Base-by-base conservation (phyloP, 2,113 vertebrate species). In the Pelecanoides urinatrix region DNA sequence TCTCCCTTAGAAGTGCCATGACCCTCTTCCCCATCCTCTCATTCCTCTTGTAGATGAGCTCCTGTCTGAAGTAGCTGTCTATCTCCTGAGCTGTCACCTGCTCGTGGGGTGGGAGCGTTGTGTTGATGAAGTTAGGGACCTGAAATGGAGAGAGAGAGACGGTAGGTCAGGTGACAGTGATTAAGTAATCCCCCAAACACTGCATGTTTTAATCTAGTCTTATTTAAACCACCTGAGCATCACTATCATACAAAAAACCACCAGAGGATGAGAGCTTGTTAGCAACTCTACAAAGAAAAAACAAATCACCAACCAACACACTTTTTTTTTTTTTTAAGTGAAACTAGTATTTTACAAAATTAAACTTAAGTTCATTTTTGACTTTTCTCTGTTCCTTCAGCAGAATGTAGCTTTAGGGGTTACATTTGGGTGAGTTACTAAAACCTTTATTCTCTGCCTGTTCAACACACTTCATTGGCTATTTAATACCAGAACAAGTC, bases 11-110 rank as follows among this genome's bases (percentile, higher is more conserved):
- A 66, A 99, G 98, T 0, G 98, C 93, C 78, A 99, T 99, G 94
- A 99, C 99, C 15, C 99, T 98, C 83, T 95, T 98, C 5, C 99
- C 99, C 99, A 99, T 99, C 77, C 99, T 98, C 97, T 99, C 99
- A 2, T 99, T 99, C 86, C 99, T 98, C 97, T 99, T 99, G 98
- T 99, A 99, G 98, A 99, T 99, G 95, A 99, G 99, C 94, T 99
- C 99, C 97, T 99, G 99, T 56, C 99, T 99, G 97, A 99, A 99
- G 98, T 99, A 99, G 98, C 98, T 99, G 98, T 99, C 99, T 29
- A 99, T 99, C 98, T 99, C 99, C 98, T 98, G 99, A 52, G 99
- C 99, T 0, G 99, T 99, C 92, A 98, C 98, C 62, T 99, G 99
- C 89, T 99, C 99, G 0, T 99, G 99, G 21, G 98, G 99, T 0